phyloP scores from a whole-genome alignment of 1,140 invertebrate genomes.

The Bombus confusus region DNA sequence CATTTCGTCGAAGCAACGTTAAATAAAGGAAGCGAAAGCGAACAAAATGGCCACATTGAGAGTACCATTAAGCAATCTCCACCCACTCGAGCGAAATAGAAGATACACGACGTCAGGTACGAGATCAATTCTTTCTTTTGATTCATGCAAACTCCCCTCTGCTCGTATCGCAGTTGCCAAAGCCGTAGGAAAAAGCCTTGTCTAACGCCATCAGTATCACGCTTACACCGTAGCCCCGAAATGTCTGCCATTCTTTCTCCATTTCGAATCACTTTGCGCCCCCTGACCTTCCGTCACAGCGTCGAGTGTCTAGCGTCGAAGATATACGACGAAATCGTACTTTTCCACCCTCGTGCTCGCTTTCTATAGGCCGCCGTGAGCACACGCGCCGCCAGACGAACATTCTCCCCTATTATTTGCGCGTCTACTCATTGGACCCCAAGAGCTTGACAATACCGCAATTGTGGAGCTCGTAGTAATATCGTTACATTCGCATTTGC shows the following conservation, averaged over 20 bases:
- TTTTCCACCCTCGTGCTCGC: conserved; percentile 36
- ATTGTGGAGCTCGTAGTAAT: conserved; percentile 49
- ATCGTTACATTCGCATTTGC: conserved; percentile 41
- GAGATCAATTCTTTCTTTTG: conserved; percentile 21
- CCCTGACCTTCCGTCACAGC: conserved; percentile 35
- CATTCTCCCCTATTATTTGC: conserved; percentile 44
- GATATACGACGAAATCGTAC: conserved; percentile 29
- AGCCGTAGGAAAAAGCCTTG: conserved; percentile 28
- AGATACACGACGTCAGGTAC: not conserved
- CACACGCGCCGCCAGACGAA: conserved; percentile 26
- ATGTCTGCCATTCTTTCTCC: conserved; percentile 57
- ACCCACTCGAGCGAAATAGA: too few relatives aligned
- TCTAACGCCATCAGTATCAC: conserved; percentile 41
- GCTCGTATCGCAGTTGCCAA: not conserved
- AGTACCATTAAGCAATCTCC: not conserved
- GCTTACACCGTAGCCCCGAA: conserved; percentile 7
- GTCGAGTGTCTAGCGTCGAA: conserved; percentile 49
- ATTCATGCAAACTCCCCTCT: conserved; percentile 36
- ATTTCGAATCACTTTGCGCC: conserved; percentile 54
- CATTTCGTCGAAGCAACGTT: not conserved
- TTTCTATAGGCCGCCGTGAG: not conserved
- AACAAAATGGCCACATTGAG: not conserved
- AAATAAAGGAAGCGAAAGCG: not conserved
- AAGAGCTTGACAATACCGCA: conserved; percentile 49
- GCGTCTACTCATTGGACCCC: conserved; percentile 45